phyloP scores from a whole-genome alignment of 1,140 invertebrate genomes.

The Diplogasteroides magnus region DNA sequence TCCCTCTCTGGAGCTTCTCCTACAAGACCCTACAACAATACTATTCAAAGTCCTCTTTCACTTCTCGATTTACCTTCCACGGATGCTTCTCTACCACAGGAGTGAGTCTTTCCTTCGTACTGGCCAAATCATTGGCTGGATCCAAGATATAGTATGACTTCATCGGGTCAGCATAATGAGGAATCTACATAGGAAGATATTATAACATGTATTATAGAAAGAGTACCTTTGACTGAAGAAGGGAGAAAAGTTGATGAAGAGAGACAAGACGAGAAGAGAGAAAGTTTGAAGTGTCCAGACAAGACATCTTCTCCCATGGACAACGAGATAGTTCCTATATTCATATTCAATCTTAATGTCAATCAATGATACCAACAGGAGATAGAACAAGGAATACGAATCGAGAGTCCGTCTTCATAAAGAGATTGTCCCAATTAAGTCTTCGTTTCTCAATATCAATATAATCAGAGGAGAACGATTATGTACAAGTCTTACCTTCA shows the following conservation, averaged over 20 bases:
- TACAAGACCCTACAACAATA: neutral
- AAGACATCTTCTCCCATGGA: neutral
- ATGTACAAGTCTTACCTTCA: too few relatives aligned
- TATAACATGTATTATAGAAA: too few relatives aligned
- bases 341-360: neutral
- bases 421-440: too few relatives aligned
- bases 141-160: neutral
- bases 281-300: neutral
- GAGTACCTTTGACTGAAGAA: neutral
- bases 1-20: neutral
- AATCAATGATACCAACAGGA: neutral
- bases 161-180: neutral
- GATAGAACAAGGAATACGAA: neutral
- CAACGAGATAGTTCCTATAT: neutral
- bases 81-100: neutral
- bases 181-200: neutral
- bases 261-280: neutral
- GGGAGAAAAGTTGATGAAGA: neutral
- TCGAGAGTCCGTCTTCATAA: too few relatives aligned
- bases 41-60: neutral
- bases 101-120: neutral
- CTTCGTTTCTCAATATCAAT: too few relatives aligned
- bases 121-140: neutral
- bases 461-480: too few relatives aligned
- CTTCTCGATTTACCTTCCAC: neutral